Evolutionary conservation across 2,888 invertebrate species (phyloP).

Genomic region (Dione juno): DNA sequence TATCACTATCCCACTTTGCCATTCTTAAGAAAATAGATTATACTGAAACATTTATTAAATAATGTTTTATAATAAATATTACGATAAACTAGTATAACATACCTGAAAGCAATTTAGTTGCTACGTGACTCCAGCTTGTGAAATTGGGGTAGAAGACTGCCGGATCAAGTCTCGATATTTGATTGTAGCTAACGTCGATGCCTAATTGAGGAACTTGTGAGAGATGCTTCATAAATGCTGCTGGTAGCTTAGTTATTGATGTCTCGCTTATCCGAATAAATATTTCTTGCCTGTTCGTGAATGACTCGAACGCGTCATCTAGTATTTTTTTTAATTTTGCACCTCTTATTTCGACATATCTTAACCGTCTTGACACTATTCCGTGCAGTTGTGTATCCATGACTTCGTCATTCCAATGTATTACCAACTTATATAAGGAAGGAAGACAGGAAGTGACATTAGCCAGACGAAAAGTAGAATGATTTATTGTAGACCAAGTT

Average conservation of each 20-base stretch:
- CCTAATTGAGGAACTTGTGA: conserved; percentile 91
- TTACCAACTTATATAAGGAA: conserved; percentile 88
- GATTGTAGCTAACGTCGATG: conserved; percentile 92
- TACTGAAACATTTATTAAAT: background rate
- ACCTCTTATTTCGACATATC: conserved; percentile 92
- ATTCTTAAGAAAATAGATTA: too few relatives aligned
- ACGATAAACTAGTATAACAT: conserved; percentile 52
- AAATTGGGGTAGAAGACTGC: conserved; percentile 94
- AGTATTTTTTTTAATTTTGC: conserved; percentile 88
- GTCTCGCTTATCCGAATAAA: conserved; percentile 90
- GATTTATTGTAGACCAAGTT: conserved; percentile 89
- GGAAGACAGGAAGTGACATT: conserved; percentile 88
- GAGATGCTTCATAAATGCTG: conserved; percentile 90
- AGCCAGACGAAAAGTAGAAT: conserved; percentile 86
- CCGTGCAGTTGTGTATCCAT: conserved; percentile 90
- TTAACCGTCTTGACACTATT: conserved; percentile 90
- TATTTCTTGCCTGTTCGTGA: conserved; percentile 89
- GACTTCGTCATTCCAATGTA: conserved; percentile 89
- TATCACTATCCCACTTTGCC: too few relatives aligned
- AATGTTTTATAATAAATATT: background rate
- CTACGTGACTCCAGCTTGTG: conserved; percentile 93
- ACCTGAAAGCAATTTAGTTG: conserved; percentile 93
- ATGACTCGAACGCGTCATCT: conserved; percentile 90
- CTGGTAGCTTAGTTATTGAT: conserved; percentile 90
- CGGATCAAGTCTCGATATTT: conserved; percentile 90